A percentile compares a stretch with the other conserved stretches of the same genome.
Conservation (phyloP, 92 coral and sea anemone genomes). For the Porites lobata region DNA sequence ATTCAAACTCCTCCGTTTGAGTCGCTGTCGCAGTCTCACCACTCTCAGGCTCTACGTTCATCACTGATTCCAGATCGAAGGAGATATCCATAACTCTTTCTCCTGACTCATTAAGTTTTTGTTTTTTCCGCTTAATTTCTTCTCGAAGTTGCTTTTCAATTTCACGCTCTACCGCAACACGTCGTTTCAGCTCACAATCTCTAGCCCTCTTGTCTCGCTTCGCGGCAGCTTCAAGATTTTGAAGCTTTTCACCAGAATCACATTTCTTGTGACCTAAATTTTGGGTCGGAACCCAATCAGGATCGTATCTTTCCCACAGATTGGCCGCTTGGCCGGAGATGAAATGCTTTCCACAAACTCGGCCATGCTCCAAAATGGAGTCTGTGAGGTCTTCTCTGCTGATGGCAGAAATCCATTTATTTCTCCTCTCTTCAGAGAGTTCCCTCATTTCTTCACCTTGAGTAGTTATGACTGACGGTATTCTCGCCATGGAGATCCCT, state of each 20-base stretch:
- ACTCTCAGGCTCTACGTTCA: slow-evolving; percentile 36
- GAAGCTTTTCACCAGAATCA: slow-evolving; percentile 30
- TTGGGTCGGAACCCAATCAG: slow-evolving; percentile 39
- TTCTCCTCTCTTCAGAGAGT: no score
- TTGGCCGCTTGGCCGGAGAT: slow-evolving; percentile 27
- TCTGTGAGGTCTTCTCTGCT: no score
- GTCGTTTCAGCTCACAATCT: slow-evolving; percentile 14
- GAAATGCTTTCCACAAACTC: slow-evolving; percentile 25
- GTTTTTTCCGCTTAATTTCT: slow-evolving; percentile 32
- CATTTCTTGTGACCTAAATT: slow-evolving; percentile 32
- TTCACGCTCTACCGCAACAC: slow-evolving; percentile 25
- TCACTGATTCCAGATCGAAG: slow-evolving; percentile 27
- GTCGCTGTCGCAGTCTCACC: slow-evolving; percentile 33
- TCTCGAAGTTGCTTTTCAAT: slow-evolving; percentile 36
- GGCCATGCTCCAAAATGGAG: slow-evolving; percentile 26
- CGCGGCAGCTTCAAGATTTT: slow-evolving; percentile 32
- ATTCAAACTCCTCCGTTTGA: slow-evolving; percentile 33
- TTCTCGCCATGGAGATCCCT: no score
- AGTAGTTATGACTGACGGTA: no score
- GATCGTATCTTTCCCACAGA: slow-evolving; percentile 43
- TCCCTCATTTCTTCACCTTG: no score
- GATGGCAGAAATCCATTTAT: no score
- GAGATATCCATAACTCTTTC: slow-evolving; percentile 42
- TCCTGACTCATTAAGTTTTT: slow-evolving; percentile 39
- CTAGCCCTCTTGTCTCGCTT: not conserved